Evolutionary conservation across 2,113 vertebrate species (phyloP).

Genomic region (Ginglymostoma cirratum): DNA sequence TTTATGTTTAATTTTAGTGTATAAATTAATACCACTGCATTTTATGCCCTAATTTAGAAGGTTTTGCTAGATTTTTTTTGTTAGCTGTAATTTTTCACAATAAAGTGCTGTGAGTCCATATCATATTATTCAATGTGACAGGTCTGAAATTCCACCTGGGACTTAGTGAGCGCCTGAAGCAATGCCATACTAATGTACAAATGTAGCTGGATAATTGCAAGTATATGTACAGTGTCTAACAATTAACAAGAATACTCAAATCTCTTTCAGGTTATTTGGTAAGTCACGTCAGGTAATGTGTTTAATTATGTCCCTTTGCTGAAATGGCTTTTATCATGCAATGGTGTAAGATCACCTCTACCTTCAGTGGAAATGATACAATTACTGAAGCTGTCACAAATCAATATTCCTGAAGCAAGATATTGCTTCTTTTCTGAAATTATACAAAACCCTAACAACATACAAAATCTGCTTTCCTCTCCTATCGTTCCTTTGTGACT

Average conservation of each 20-base stretch:
- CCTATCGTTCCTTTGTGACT: background rate
- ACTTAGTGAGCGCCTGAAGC: background rate
- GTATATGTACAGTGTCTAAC: background rate
- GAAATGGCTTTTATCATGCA: background rate
- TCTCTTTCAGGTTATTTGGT: background rate
- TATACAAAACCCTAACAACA: background rate
- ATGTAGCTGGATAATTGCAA: background rate
- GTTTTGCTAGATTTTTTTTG: background rate
- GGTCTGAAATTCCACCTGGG: background rate
- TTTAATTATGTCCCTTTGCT: background rate
- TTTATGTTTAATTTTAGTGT: background rate
- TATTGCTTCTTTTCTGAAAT: background rate
- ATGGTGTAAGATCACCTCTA: background rate
- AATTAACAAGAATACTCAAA: background rate
- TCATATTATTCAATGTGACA: background rate
- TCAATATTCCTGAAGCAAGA: background rate
- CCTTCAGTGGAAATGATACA: background rate
- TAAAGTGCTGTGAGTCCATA: background rate
- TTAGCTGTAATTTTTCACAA: background rate
- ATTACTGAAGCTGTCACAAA: background rate
- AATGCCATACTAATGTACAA: background rate
- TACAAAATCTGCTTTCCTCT: background rate
- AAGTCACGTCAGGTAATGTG: background rate
- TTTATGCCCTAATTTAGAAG: background rate
- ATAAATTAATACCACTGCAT: background rate